Base-by-base conservation (phyloP, 2,888 invertebrate species). In the Toxonevra muliebris region DNA sequence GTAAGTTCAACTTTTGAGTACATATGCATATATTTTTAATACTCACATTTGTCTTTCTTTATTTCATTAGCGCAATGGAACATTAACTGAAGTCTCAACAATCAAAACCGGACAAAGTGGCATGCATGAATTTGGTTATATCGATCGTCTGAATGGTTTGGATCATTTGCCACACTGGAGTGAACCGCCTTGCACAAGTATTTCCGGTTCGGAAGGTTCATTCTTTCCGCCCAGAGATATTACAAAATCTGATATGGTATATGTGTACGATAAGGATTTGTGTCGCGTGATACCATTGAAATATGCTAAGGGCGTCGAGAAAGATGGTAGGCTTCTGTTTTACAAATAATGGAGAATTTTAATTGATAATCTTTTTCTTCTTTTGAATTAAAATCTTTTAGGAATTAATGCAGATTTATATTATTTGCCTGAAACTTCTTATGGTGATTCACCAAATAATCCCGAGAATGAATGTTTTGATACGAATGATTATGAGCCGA, bases 261-360 rank as follows among this genome's bases (percentile, higher is more conserved):
- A 93, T 74, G 85, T 96, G 1, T 96, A 93, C 82, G 94, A 95
- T 80, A 94, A 94, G 81, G 95, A 96, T 80, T 84, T 96, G 54
- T 96, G 96, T 80, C 88, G 95, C 68, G 90, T 91, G 1, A 84
- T 94, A 76, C 94, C 94, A 0, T 82, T 95, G 68, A 87, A 91
- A 73, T 94, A 93, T 81, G 86, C 90, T 17, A 87, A 89, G 41
- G 88, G 90, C 55, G 88, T 90, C 0, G 87, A 88, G 59, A 94
- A 94, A 85, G 90, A 92, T 78, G 92, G 92, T 89, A 80, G 83
- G 86, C 71, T 10, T 2, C 4, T 17, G n/a, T 48, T 45, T 1
- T 45, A 10, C 11, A 12, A 12, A 9, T 8, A 20, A 17, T 17
- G 40, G 3, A 11, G 2, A 48, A 13, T 43, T 19, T 50, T 11